Evolutionary conservation across 2,797 vertebrate species (phyloP).

Genomic region (Tokudaia tokunoshimensis): DNA sequence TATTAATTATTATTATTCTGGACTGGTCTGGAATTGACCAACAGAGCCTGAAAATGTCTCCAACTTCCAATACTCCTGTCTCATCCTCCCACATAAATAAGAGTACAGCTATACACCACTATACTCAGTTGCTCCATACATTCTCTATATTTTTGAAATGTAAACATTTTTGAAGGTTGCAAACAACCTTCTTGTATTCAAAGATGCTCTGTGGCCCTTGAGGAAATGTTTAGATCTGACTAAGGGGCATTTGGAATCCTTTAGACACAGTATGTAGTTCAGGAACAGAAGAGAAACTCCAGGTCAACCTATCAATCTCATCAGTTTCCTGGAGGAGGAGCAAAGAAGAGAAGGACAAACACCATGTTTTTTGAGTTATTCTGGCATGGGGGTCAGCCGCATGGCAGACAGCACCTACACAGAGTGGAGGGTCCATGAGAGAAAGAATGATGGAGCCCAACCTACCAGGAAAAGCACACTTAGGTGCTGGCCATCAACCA

Average conservation of each 20-base stretch:
- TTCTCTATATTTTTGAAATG: background rate
- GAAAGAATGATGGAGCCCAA: background rate
- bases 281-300: background rate
- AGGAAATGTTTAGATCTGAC: background rate
- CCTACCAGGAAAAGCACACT: background rate
- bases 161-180: too few species aligned
- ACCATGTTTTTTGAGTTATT: background rate
- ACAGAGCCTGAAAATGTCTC: background rate
- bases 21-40: background rate
- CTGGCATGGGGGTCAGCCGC: background rate
- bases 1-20: background rate
- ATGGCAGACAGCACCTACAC: background rate
- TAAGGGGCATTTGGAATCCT: background rate
- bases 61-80: background rate
- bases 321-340: background rate
- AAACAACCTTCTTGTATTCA: background rate
- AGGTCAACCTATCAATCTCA: background rate
- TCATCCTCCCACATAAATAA: background rate
- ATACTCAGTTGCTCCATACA: background rate
- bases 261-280: background rate
- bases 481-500: background rate
- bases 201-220: background rate
- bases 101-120: background rate
- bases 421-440: too few species aligned
- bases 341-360: background rate